Base-by-base conservation (phyloP, 2,113 vertebrate genomes). In the Otolemur garnettii region DNA sequence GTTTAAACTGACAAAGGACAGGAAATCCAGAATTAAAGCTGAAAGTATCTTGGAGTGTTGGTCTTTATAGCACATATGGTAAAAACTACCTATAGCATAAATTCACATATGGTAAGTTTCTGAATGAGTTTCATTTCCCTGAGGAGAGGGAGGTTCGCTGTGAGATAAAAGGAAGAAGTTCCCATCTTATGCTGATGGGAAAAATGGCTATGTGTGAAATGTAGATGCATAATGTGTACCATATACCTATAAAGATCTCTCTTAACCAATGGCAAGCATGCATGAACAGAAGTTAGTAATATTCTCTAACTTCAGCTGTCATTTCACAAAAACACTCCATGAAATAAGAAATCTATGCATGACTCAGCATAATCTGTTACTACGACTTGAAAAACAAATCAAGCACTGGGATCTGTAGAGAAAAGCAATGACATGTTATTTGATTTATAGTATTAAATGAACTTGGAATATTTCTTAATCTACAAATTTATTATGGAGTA, bases 161-260 rank as follows among this genome's bases (percentile, higher is more conserved):
- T 77, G 60, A 96, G 87, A 95, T 94, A 92, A 97, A 97, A 98
- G 64, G 57, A 91, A 94, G 91, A 95, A 28, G 24, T 14, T 83
- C 53, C 30, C 55, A 89, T 87, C 90, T 90, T 96, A 90, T 55
- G 15, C 53, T 91, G 91, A 93, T 82, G 87, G 95, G 83, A 92
- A 94, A 96, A 97, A 94, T 72, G 30, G 19, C 79, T 71, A 53
- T 74, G 60, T 95, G 93, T 87, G 57, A 96, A 94, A 90, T 96
- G 77, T 68, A 66, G 96, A 97, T 90, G 59, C 38, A 69, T 95
- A 97, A 97, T 96, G 55, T 85, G 2, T 90, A 89, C 93, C 95
- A 96, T 94, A 96, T 38, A 93, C 50, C 59, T 93, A 45, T 19
- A 87, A 93, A 95, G 57, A 86, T 57, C 91, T 71, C 59, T 77